phyloP scores from a whole-genome alignment of 2,888 invertebrate species.

The Hydriomena furcata region DNA sequence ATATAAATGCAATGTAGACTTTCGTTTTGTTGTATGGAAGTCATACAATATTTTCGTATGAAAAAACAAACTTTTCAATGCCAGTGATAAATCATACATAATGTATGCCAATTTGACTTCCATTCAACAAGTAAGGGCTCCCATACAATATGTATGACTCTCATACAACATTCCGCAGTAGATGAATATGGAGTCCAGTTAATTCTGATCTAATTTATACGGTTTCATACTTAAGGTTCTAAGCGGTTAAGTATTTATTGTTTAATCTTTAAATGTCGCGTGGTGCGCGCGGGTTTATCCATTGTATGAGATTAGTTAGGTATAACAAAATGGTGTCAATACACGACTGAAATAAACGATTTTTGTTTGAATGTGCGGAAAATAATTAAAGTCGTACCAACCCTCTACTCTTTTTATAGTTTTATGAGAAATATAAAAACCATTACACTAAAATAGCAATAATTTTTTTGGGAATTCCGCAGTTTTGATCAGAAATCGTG shows the following conservation, averaged over 20 bases:
- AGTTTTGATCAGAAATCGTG: conserved; percentile 37
- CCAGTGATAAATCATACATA: conserved; percentile 35
- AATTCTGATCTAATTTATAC: conserved; percentile 68
- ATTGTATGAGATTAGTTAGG: conserved; percentile 73
- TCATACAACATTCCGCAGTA: conserved; percentile 49
- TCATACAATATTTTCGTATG: conserved; percentile 22
- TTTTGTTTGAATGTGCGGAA: conserved; percentile 22
- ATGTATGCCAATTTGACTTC: conserved; percentile 19
- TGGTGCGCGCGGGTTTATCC: conserved; percentile 51
- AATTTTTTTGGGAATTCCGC: conserved; percentile 31
- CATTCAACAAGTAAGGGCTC: conserved; percentile 7
- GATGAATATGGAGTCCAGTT: conserved; percentile 66
- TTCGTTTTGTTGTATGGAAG: conserved; percentile 29
- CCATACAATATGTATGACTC: conserved; percentile 29
- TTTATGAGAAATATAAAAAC: conserved; percentile 1
- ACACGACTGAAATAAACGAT: conserved; percentile 30
- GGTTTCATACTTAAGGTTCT: conserved; percentile 79
- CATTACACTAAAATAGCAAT: neutral
- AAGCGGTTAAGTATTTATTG: conserved; percentile 78
- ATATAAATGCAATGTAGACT: conserved; percentile 22
- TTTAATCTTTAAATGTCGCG: conserved; percentile 47
- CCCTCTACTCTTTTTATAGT: neutral
- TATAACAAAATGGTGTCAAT: conserved; percentile 48
- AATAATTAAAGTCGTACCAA: neutral
- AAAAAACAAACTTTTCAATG: conserved; percentile 1